phyloP scores from a whole-genome alignment of 1,140 invertebrate species.

The Melitaea cinxia region DNA sequence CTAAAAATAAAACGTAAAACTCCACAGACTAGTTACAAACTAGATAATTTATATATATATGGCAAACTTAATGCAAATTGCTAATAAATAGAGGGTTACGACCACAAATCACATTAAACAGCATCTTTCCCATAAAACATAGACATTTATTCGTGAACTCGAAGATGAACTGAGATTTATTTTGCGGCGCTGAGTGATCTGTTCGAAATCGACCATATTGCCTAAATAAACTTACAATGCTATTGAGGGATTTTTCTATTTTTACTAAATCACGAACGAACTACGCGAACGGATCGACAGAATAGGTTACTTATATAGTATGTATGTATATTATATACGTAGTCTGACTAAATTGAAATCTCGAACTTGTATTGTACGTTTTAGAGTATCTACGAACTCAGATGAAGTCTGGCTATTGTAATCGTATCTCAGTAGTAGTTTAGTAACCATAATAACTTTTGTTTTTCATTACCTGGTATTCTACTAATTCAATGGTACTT shows the following conservation, averaged over 20 bases:
- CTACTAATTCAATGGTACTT: no score
- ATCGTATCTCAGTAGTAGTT: no score
- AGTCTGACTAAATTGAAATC: no score
- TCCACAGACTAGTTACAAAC: neutral
- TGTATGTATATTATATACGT: no score
- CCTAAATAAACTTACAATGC: slow-evolving; percentile 51
- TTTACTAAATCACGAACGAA: no score
- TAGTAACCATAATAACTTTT: no score
- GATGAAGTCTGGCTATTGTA: no score
- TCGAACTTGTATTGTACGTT: no score
- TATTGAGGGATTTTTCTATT: slow-evolving; percentile 41
- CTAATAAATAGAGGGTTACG: slow-evolving; percentile 36
- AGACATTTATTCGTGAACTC: slow-evolving; percentile 47
- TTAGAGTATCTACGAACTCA: no score
- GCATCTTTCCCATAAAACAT: slow-evolving; percentile 35
- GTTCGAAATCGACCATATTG: slow-evolving; percentile 48
- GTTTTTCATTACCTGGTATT: no score
- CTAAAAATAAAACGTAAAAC: neutral
- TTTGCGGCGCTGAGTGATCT: slow-evolving; percentile 35
- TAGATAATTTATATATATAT: slow-evolving; percentile 1
- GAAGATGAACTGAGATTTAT: slow-evolving; percentile 52
- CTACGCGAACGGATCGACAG: no score
- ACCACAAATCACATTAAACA: slow-evolving; percentile 43
- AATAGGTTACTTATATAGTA: no score
- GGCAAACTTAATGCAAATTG: slow-evolving; percentile 30